Conservation (phyloP, 2,797 vertebrate species). For the Propithecus perrieri region DNA sequence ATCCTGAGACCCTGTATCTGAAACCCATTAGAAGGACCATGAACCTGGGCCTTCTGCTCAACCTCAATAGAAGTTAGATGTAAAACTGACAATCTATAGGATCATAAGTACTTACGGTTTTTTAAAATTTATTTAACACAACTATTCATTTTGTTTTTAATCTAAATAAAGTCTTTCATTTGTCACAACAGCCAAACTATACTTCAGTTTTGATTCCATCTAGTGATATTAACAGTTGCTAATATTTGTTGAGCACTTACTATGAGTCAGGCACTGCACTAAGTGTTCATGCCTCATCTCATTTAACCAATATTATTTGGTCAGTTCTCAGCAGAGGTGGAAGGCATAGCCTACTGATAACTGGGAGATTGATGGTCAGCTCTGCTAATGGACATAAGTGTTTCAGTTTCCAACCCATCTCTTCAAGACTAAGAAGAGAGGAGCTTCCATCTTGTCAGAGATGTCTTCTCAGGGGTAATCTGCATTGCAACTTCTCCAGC, state of each 20-base stretch:
- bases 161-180: neutral
- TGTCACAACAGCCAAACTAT: neutral
- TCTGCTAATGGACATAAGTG: neutral
- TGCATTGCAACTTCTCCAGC: neutral
- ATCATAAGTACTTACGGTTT: too few relatives aligned
- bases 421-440: neutral
- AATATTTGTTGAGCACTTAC: neutral
- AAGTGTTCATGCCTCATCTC: neutral
- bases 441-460: neutral
- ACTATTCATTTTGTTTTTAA: neutral
- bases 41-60: neutral
- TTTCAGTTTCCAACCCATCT: neutral
- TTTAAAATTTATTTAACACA: neutral
- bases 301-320: neutral
- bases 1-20: neutral
- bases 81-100: neutral
- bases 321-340: slow-evolving; percentile 3
- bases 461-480: neutral
- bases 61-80: neutral
- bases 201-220: neutral
- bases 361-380: neutral
- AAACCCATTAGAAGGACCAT: neutral
- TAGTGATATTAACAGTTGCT: neutral
- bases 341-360: neutral
- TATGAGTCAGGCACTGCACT: neutral